Base-by-base conservation (phyloP, 2,797 vertebrate species). In the Uromys caudimaculatus region DNA sequence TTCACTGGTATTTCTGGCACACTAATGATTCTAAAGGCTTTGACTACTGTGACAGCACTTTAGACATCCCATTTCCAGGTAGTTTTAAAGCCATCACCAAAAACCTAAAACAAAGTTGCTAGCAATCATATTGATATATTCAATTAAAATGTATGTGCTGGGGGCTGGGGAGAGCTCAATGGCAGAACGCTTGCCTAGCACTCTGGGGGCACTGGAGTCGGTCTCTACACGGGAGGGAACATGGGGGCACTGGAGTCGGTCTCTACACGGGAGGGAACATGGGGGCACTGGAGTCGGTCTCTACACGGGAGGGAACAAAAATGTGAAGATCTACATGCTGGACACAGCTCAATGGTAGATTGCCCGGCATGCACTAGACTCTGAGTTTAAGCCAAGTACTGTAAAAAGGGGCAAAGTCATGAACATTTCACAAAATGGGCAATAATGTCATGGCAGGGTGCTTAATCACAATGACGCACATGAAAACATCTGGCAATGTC, bases 51-150 rank as follows among this genome's bases (percentile, higher is more conserved):
- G 47, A 87, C 23, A n/a, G 32, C 58, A 47, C 44, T 77, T 85
- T 32, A 64, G 89, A 90, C 19, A 91, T 52, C 14, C 2, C 8
- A 29, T 58, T 94, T 94, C 83, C 17, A 89, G 27, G 62, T 27
- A 95, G 81, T 91, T 84, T 91, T 77, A 76, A 71, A 78, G 44
- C 85, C n/a, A 35, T 38, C 62, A 95, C 60, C 62, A 78, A 94
- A 89, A 79, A 52, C 32, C 75, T 82, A 94, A 86, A 90, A 17
- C 67, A 64, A 93, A 67, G 41, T 44, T 92, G 32, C 56, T 84
- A 38, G 89, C 4, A 91, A 64, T 35, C 77, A 88, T 14, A 83
- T 71, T 38, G 47, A 78, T 35, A 16, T 11, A 58, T 38, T 83
- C 76, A 77, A 19, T 69, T 76, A 69, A 71, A 79, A 47, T 24